Percentiles rank a stretch among this genome's conserved stretches.
Conservation (phyloP, 2,888 invertebrate genomes). For the Rotaria macrura region DNA sequence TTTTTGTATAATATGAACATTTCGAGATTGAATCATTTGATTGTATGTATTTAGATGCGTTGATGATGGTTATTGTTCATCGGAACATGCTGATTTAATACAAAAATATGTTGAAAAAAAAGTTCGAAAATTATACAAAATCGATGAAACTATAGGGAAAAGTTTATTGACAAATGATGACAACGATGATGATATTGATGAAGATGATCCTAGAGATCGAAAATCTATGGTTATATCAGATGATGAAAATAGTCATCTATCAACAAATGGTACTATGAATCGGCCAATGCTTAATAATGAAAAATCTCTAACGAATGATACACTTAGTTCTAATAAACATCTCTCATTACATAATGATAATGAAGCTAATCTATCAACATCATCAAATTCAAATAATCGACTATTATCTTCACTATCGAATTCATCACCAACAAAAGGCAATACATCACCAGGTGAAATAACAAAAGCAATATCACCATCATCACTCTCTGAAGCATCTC, state of each 20-base stretch:
- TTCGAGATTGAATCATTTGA: neutral
- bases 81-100: neutral
- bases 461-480: neutral
- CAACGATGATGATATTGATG: neutral
- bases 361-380: neutral
- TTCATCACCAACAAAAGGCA: neutral
- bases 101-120: neutral
- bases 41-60: neutral
- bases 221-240: neutral
- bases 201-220: neutral
- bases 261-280: neutral
- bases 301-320: neutral
- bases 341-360: neutral
- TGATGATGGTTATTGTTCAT: constrained; percentile 12
- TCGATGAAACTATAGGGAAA: constrained; percentile 7
- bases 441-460: neutral
- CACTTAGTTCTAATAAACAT: neutral
- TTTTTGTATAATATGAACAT: no score
- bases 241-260: neutral
- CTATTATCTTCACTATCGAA: neutral
- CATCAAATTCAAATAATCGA: neutral
- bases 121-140: neutral
- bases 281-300: neutral
- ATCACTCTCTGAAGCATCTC: constrained; percentile 21
- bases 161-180: neutral